Evolutionary conservation across 2,888 invertebrate species (phyloP).

Genomic region (Sinopyrophorus schimmeli): DNA sequence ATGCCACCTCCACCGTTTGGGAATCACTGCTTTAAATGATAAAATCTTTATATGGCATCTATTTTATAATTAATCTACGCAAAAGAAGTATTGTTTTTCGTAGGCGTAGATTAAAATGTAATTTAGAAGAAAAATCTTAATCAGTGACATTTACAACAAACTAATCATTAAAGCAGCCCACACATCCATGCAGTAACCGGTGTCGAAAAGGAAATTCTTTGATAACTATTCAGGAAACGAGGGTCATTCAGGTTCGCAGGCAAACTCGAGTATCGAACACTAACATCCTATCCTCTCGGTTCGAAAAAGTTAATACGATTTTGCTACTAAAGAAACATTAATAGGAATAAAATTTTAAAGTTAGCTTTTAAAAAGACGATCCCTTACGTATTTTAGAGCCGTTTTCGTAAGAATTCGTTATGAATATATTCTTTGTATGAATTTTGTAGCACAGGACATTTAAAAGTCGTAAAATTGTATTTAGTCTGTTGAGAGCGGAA

Average conservation of each 20-base stretch:
- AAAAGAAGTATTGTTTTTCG: conserved; percentile 13
- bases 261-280: conserved; percentile 6
- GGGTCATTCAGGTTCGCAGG: conserved; percentile 26
- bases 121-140: conserved; percentile 26
- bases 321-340: too few relatives aligned
- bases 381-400: too few relatives aligned
- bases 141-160: conserved; percentile 25
- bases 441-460: conserved; percentile 33
- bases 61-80: too few relatives aligned
- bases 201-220: conserved; percentile 20
- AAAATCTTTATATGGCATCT: too few relatives aligned
- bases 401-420: conserved; percentile 30
- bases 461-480: conserved; percentile 35
- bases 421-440: conserved; percentile 34
- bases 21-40: too few relatives aligned
- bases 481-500: conserved; percentile 31
- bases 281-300: neutral
- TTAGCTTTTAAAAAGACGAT: too few relatives aligned
- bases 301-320: neutral
- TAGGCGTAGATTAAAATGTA: conserved; percentile 22
- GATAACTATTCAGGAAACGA: conserved; percentile 22
- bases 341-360: too few relatives aligned
- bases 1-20: too few relatives aligned
- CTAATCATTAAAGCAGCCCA: conserved; percentile 34
- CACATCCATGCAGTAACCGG: conserved; percentile 26